phyloP scores from a whole-genome alignment of 2,888 invertebrate species.

The Galerucella pusilla region DNA sequence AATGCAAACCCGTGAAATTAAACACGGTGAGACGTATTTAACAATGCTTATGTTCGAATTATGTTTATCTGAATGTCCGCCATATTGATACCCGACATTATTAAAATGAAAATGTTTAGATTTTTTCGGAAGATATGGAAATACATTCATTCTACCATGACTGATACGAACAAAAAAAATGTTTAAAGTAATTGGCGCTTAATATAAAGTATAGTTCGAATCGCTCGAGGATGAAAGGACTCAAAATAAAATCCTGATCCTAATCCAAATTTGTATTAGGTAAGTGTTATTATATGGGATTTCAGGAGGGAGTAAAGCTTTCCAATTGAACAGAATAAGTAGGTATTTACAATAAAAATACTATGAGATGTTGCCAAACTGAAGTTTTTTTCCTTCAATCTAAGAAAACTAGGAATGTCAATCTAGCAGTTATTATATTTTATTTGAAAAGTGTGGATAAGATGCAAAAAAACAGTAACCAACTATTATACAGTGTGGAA shows the following conservation, averaged over 20 bases:
- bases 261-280: neutral
- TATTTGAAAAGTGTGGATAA: too few relatives aligned
- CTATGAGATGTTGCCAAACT: too few relatives aligned
- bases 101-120: conserved; percentile 18
- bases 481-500: too few relatives aligned
- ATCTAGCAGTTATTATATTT: too few relatives aligned
- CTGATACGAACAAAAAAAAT: neutral
- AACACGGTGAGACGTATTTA: conserved; percentile 16
- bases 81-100: conserved; percentile 18
- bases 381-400: too few relatives aligned
- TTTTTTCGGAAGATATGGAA: conserved; percentile 9
- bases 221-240: neutral
- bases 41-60: conserved; percentile 12
- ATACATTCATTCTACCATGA: conserved; percentile 7
- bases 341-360: too few relatives aligned
- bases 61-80: conserved; percentile 13
- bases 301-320: too few relatives aligned
- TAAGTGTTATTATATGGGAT: neutral
- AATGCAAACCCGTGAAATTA: conserved; percentile 27
- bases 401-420: too few relatives aligned
- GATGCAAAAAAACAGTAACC: too few relatives aligned
- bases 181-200: conserved; percentile 11
- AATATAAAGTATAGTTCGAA: neutral
- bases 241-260: neutral
- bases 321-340: too few relatives aligned